Base-by-base conservation (phyloP, 2,888 invertebrate genomes). In the Lamellibrachia columna region DNA sequence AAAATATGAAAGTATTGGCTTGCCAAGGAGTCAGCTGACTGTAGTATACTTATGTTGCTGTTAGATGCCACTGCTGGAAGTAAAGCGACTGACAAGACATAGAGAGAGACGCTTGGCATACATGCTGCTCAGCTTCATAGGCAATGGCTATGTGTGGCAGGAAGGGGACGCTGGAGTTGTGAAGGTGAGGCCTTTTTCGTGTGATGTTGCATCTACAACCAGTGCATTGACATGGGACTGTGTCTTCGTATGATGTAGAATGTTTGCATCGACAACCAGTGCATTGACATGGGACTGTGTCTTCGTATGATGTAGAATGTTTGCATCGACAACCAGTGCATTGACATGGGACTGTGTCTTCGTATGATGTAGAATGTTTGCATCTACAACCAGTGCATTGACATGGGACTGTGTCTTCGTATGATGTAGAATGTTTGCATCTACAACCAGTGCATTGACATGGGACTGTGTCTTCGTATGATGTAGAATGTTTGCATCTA, bases 91-190 rank as follows among this genome's bases (percentile, higher is more conserved):
- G 53, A 91, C 52, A n/a, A 94, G 94, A 15, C 93, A 95, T 92
- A 92, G 93, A 90, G 94, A 96, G 91, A 92, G 94, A 52, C 93
- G 95, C 22, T 94, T 96, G 90, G 96, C 95, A 1, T 95, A 95
- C 93, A 93, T 96, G n/a, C 95, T 95, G 93, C 94, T 96, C 91
- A 94, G 94, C 11, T 28, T 95, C 60, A 95, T 96, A 52, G 94
- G 94, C n/a, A 91, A 95, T 22, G 95, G 95, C 6, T 96, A 96
- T 93, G 94, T 96, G 15, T 96, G 96, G 96, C 95, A 96, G 92
- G 95, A 96, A 53, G 96, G 96, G 8, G 96, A 96, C 92, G 92
- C 92, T 91, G 95, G 95, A 11, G 95, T 95, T 7, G 92, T 95
- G 28, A 93, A 95, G 94, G 96, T 96, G n/a, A 75, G 75, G 75